A percentile compares a stretch with the other conserved stretches of the same genome.
Evolutionary conservation across 2,888 invertebrate genomes (phyloP).

Genomic region (Epirrhoe alternata): DNA sequence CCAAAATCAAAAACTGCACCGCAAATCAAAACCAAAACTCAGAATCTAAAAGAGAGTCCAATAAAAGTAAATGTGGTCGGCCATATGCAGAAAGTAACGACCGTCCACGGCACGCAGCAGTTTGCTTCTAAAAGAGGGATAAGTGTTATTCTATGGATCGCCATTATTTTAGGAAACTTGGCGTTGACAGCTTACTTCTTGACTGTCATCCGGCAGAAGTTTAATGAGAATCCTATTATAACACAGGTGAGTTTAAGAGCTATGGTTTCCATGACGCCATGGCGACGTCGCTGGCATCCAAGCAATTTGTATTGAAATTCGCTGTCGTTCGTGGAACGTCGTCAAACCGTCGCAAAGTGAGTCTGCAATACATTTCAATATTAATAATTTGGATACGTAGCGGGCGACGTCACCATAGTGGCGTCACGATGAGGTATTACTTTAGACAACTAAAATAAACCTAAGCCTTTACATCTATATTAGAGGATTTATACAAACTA

Average conservation of each 20-base stretch:
- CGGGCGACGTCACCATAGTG: no score
- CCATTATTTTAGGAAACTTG: conserved; percentile 52
- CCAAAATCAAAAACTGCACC: neutral
- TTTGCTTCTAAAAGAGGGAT: conserved; percentile 51
- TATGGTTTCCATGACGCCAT: no score
- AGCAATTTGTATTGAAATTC: no score
- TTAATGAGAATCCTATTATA: conserved; percentile 64
- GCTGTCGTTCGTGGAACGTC: no score
- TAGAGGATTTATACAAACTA: no score
- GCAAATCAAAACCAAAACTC: neutral
- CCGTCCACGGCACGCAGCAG: conserved; percentile 63
- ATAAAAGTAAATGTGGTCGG: conserved; percentile 15
- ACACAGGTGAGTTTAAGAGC: conserved; percentile 67
- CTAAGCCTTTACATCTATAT: no score
- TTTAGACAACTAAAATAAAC: no score
- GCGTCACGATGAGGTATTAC: no score
- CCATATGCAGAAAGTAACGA: conserved; percentile 54
- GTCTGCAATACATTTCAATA: no score
- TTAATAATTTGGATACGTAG: no score
- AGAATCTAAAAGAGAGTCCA: conserved; percentile 1
- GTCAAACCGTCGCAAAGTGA: no score
- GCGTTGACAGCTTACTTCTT: conserved; percentile 57
- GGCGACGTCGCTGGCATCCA: no score
- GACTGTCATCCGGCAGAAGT: conserved; percentile 61
- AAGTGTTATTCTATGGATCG: conserved; percentile 53